Percentiles rank a stretch among this genome's conserved stretches.
Conservation (phyloP, 2,113 vertebrate species). For the Ariopsis seemanni region DNA sequence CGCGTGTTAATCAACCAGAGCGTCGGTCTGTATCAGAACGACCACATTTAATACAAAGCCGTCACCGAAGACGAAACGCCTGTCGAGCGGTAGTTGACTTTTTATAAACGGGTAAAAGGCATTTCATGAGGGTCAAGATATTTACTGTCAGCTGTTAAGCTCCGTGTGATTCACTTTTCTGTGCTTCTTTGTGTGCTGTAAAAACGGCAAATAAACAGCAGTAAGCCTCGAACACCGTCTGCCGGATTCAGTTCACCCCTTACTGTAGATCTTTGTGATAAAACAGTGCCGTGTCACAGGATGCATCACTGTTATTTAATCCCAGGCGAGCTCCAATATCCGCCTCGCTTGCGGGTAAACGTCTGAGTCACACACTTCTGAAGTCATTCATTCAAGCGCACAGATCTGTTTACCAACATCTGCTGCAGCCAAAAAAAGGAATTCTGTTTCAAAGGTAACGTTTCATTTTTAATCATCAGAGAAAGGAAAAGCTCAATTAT, state of each 20-base stretch:
- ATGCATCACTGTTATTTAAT: constrained; percentile 9
- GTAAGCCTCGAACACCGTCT: neutral
- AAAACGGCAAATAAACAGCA: neutral
- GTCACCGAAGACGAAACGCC: neutral
- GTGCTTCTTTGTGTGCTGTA: neutral
- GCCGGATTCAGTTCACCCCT: neutral
- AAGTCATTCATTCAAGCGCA: neutral
- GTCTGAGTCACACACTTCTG: constrained; percentile 9
- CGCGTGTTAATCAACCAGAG: neutral
- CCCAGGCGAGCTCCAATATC: neutral
- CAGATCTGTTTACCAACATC: constrained; percentile 36
- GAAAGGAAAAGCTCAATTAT: constrained; percentile 12
- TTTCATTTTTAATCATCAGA: constrained; percentile 15
- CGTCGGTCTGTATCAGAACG: neutral
- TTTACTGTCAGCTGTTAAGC: neutral
- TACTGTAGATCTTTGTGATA: constrained; percentile 9
- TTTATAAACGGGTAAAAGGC: neutral
- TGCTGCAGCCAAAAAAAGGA: constrained; percentile 3
- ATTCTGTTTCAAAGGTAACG: constrained; percentile 14
- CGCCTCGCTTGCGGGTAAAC: neutral
- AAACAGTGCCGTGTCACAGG: constrained; percentile 2
- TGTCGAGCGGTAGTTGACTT: neutral
- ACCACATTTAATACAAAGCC: neutral
- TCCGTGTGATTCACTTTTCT: neutral
- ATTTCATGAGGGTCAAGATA: neutral